Evolutionary conservation across 2,888 invertebrate species (phyloP).

Genomic region (Meta bourneti): DNA sequence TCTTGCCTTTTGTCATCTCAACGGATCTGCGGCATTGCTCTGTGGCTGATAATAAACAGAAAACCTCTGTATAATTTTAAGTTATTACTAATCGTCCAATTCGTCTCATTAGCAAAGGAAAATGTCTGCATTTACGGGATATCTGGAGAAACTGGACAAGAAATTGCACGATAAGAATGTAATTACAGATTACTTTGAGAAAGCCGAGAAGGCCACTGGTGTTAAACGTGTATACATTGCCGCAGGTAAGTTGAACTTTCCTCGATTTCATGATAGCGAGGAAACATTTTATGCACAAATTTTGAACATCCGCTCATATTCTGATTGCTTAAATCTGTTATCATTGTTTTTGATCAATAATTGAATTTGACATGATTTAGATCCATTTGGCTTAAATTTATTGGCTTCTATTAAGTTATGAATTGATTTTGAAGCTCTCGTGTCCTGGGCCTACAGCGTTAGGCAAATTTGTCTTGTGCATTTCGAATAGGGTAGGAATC

Average conservation of each 20-base stretch:
- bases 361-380: no score
- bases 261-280: not conserved
- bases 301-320: not conserved
- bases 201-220: slow-evolving; percentile 87
- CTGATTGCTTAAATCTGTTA: not conserved
- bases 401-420: no score
- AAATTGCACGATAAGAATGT: slow-evolving; percentile 77
- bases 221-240: slow-evolving; percentile 89
- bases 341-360: not conserved
- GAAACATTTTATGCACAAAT: not conserved
- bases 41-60: no score
- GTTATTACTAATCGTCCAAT: not conserved
- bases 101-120: slow-evolving; percentile 5
- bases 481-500: no score
- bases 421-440: no score
- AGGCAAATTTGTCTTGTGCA: no score
- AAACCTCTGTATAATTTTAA: not conserved
- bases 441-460: no score
- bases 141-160: slow-evolving; percentile 76
- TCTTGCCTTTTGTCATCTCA: slow-evolving; percentile 25
- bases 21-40: slow-evolving; percentile 3
- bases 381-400: no score
- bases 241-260: slow-evolving; percentile 84
- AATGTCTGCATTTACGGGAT: slow-evolving; percentile 49
- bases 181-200: slow-evolving; percentile 81